Evolutionary conservation across 1,140 invertebrate genomes (phyloP).

Genomic region (Sitobion miscanthi): DNA sequence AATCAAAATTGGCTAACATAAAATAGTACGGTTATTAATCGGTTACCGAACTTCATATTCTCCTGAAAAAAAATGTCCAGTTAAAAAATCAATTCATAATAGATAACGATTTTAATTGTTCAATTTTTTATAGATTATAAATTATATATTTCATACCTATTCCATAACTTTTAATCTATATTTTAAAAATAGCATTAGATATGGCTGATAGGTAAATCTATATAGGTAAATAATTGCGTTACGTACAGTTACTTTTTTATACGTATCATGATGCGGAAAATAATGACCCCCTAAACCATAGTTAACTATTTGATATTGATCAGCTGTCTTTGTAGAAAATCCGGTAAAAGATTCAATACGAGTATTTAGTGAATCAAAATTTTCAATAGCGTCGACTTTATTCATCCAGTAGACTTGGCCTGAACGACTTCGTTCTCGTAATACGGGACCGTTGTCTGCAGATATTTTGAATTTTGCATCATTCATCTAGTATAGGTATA

Average conservation of each 20-base stretch:
- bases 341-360: constrained; percentile 9
- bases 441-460: rapidly evolving
- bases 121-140: too few relatives aligned
- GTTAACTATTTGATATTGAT: not conserved
- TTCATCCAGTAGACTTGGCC: not conserved
- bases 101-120: too few relatives aligned
- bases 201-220: too few relatives aligned
- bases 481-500: not conserved
- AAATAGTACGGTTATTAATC: not conserved
- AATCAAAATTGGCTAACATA: not conserved
- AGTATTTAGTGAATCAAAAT: not conserved
- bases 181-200: too few relatives aligned
- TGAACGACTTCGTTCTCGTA: not conserved
- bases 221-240: not conserved
- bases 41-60: not conserved
- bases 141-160: not conserved
- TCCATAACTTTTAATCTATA: too few relatives aligned
- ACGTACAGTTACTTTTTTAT: not conserved
- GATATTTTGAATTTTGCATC: not conserved
- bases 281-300: constrained; percentile 23
- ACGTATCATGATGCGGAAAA: not conserved
- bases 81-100: not conserved
- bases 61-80: not conserved
- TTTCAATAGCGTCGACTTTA: rapidly evolving
- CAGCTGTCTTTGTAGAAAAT: not conserved